Evolutionary conservation across 2,888 invertebrate genomes (phyloP).

Genomic region (Xanthostigma xanthostigma): DNA sequence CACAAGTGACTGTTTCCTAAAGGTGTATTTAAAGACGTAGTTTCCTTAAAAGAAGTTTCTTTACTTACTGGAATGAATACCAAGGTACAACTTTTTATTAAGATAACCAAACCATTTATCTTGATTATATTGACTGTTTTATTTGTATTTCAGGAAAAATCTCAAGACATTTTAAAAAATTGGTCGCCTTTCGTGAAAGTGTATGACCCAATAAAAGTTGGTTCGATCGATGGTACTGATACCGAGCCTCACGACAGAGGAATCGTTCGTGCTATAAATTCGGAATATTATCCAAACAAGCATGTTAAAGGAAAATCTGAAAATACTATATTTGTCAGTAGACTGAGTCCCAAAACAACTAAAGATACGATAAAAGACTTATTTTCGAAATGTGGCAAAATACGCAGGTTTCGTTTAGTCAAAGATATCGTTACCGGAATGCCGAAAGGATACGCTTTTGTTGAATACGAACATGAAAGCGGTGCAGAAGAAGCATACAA

Average conservation of each 20-base stretch:
- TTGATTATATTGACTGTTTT: not conserved
- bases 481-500: constrained; percentile 46
- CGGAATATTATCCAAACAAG: constrained; percentile 49
- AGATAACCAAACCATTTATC: not conserved
- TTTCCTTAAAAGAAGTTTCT: too few relatives aligned
- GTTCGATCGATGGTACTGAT: constrained; percentile 80
- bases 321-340: constrained; percentile 58
- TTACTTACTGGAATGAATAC: too few relatives aligned
- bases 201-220: constrained; percentile 69
- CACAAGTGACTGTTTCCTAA: too few relatives aligned
- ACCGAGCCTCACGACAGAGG: constrained; percentile 67
- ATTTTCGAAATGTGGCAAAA: constrained; percentile 49
- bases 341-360: constrained; percentile 52
- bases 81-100: too few relatives aligned
- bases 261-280: constrained; percentile 51
- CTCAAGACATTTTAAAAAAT: constrained; percentile 14
- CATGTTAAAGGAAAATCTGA: constrained; percentile 51
- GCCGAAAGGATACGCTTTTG: constrained; percentile 71
- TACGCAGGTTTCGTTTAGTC: constrained; percentile 47
- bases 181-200: constrained; percentile 40
- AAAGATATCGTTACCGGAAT: constrained; percentile 71
- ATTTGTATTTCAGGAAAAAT: not conserved
- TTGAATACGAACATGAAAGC: constrained; percentile 54
- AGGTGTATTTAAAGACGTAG: too few relatives aligned
- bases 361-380: constrained; percentile 39